These are phyloP conservation scores for Clarias gariepinus DNA, from an alignment of 2,113 vertebrate genomes.

Conservation along the genomic window DNA sequence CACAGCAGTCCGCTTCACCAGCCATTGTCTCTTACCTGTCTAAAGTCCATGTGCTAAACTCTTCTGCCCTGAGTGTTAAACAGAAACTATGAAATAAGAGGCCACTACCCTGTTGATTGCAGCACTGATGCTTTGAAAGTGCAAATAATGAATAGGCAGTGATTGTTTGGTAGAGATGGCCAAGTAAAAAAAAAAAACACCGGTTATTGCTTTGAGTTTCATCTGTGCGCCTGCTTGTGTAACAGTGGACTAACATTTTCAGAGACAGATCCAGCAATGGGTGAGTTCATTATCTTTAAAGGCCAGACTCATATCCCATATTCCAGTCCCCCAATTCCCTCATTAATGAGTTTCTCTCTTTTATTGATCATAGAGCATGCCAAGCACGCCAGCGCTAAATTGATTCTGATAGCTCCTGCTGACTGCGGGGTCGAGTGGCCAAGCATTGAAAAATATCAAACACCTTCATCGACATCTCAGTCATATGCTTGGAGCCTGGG, in stretches of 20 bases:
- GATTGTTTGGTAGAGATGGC: slow-evolving; percentile 30
- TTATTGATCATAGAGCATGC: slow-evolving; percentile 44
- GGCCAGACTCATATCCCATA: slow-evolving; percentile 32
- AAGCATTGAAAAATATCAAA: slow-evolving; percentile 26
- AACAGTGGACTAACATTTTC: neutral
- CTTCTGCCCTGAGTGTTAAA: slow-evolving; percentile 19
- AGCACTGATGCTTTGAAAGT: slow-evolving; percentile 45
- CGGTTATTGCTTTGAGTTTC: slow-evolving; percentile 9
- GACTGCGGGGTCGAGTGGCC: slow-evolving; percentile 3
- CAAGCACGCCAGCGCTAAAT: slow-evolving; percentile 52
- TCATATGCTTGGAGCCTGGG: slow-evolving; percentile 13
- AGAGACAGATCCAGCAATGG: slow-evolving; percentile 11
- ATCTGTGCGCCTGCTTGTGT: slow-evolving; percentile 19
- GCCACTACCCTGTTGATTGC: slow-evolving; percentile 35
- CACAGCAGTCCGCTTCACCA: neutral
- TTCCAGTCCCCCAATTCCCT: slow-evolving; percentile 36
- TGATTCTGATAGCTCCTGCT: slow-evolving; percentile 58
- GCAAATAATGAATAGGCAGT: slow-evolving; percentile 50
- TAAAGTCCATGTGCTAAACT: slow-evolving; percentile 3
- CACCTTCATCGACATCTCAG: slow-evolving; percentile 25
- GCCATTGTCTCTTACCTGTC: slow-evolving; percentile 17
- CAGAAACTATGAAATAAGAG: slow-evolving; percentile 19
- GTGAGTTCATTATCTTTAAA: slow-evolving; percentile 39
- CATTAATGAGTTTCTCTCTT: slow-evolving; percentile 42
- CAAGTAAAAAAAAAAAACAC: slow-evolving; percentile 21